A percentile compares a stretch with the other conserved stretches of the same genome.
Evolutionary conservation across 1,140 invertebrate species (phyloP).

Genomic region (Coelopa frigida): DNA sequence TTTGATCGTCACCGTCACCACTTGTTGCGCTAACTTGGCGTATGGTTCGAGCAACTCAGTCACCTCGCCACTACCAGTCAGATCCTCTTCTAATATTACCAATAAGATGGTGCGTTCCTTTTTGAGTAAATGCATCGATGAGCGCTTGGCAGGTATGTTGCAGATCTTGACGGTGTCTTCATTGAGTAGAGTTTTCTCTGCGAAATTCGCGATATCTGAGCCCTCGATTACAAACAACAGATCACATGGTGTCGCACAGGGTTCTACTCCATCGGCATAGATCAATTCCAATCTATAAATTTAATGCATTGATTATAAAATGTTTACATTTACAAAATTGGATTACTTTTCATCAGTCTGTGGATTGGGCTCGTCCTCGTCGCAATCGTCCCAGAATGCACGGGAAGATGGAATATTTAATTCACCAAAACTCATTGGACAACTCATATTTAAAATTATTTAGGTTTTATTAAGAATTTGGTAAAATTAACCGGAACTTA

Average conservation of each 20-base stretch:
- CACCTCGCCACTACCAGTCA: slow-evolving; percentile 31
- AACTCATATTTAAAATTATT: slow-evolving; percentile 20
- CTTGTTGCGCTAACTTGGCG: slow-evolving; percentile 24
- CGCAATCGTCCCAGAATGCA: slow-evolving; percentile 41
- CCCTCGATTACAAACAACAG: slow-evolving; percentile 34
- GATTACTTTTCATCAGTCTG: slow-evolving; percentile 21
- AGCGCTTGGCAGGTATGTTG: slow-evolving; percentile 19
- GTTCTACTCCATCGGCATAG: too few relatives aligned
- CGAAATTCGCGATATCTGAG: slow-evolving; percentile 22
- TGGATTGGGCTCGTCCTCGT: slow-evolving; percentile 31
- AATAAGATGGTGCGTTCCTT: slow-evolving; percentile 21
- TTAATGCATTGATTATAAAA: background rate
- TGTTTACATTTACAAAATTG: background rate
- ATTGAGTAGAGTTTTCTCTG: slow-evolving; percentile 13
- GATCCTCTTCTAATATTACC: slow-evolving; percentile 28
- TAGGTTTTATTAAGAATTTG: background rate
- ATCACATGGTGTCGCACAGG: too few relatives aligned
- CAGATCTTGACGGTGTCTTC: slow-evolving; percentile 19
- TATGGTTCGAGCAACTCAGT: slow-evolving; percentile 28
- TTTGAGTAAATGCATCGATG: slow-evolving; percentile 18
- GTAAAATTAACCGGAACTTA: too few relatives aligned
- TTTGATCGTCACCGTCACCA: slow-evolving; percentile 31
- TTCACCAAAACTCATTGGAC: slow-evolving; percentile 38
- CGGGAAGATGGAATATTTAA: slow-evolving; percentile 37
- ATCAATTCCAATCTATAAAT: slow-evolving; percentile 4